These are phyloP conservation scores for Cremastinae sp. DNA, from an alignment of 2,888 invertebrate genomes.

Conservation along the genomic window DNA sequence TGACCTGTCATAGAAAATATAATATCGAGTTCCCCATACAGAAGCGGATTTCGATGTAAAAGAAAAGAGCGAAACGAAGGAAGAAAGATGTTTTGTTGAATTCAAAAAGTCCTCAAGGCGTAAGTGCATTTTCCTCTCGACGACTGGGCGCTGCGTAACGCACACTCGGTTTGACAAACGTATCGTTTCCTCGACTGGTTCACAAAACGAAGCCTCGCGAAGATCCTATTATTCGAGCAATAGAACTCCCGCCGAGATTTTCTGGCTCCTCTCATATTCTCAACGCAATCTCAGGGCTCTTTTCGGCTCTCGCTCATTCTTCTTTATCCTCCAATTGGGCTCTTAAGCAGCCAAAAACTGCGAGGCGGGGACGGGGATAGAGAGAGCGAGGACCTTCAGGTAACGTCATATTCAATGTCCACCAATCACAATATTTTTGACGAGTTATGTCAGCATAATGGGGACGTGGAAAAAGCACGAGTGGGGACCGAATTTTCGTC, in stretches of 20 bases:
- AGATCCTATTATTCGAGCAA: constrained; percentile 54
- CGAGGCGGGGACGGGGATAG: not conserved
- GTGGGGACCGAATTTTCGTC: constrained; percentile 54
- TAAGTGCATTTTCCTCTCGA: constrained; percentile 28
- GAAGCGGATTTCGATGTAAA: constrained; percentile 35
- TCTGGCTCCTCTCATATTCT: constrained; percentile 54
- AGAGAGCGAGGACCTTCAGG: constrained; percentile 65
- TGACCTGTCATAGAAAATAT: constrained; percentile 35
- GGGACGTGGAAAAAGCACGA: constrained; percentile 52
- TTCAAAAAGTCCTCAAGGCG: constrained; percentile 43
- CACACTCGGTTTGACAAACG: constrained; percentile 64
- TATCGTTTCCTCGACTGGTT: constrained; percentile 61
- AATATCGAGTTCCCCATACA: constrained; percentile 48
- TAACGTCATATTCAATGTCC: constrained; percentile 76
- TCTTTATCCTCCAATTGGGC: constrained; percentile 46
- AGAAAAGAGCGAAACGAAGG: constrained; percentile 21
- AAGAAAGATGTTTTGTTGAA: constrained; percentile 43
- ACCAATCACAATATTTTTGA: constrained; percentile 80
- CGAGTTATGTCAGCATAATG: constrained; percentile 79
- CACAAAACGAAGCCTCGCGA: constrained; percentile 25
- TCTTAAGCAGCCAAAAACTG: constrained; percentile 26
- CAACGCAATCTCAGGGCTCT: constrained; percentile 39
- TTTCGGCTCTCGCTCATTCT: constrained; percentile 54
- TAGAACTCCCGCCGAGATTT: constrained; percentile 56
- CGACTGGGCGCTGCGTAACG: constrained; percentile 31